Evolutionary conservation across 2,113 vertebrate species (phyloP), one percentile per base, ranked within the genome.

Genomic region (Crocuta crocuta): DNA sequence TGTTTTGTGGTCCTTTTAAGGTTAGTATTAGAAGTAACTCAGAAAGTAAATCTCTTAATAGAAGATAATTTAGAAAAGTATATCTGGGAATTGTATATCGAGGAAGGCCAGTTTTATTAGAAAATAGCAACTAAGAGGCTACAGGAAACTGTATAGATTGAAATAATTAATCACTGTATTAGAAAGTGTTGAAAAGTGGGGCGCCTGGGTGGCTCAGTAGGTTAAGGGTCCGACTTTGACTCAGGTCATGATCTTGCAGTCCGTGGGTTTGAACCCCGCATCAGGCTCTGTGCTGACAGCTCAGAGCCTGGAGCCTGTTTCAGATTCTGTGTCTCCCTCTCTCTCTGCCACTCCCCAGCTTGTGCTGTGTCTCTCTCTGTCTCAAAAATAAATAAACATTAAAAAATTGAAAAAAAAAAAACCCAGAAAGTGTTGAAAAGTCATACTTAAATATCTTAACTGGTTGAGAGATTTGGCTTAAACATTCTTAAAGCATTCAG

Each of bases 11-110:
- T 82, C 23, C 12, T 63, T 94, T 96, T 95, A 91, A 84, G 35
- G 45, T 73, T 10, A 93, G 39, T 87, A 15, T 93, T 66, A 87
- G 58, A 94, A 82, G 78, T 96, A 94, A 78, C 12, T n/a, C 15
- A 66, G n/a, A 94, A 83, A 91, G 2, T 35, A 81, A 89, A 31
- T 23, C 26, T 85, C 79, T 85, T n/a, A 45, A 88, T 53, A 87
- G 68, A 95, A 90, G 82, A 71, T 91, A 90, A 71, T 74, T 50
- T 35, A 55, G 43, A 61, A 65, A 88, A 39, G 6, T 85, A 33
- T 70, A n/a, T 70, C n/a, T 61, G 43, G 68, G 16, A 84, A 55
- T 80, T 45, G 4, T 61, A 73, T 26, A 65, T 83, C 16, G 55
- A n/a, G 35, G 68, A 95, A 95, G 80, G 55, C 55, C 17, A 83